A percentile compares a stretch with the other conserved stretches of the same genome.
Evolutionary conservation across 1,140 invertebrate species (phyloP).

Genomic region (Sarcophaga bullata): DNA sequence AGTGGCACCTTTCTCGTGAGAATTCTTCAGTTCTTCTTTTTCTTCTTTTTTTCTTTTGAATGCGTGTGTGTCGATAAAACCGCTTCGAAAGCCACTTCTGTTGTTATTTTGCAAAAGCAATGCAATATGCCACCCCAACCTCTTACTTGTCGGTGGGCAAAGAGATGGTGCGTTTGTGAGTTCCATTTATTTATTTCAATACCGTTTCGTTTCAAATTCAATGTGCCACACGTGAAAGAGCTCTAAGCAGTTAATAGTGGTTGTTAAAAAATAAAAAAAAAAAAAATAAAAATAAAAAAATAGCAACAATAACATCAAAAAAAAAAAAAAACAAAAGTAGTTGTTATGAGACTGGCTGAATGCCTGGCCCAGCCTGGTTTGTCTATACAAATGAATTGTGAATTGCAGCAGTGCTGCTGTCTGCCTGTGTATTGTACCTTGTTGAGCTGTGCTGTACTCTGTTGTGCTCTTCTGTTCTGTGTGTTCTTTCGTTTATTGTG

Average conservation of each 20-base stretch:
- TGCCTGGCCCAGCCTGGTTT: not conserved
- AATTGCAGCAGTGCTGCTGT: conserved; percentile 7
- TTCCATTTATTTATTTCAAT: not conserved
- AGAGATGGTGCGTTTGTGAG: conserved; percentile 32
- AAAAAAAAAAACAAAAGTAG: conserved; percentile 33
- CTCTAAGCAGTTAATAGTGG: conserved; percentile 8
- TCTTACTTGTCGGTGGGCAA: no score
- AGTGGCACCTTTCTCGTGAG: not conserved
- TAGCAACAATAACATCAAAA: no score
- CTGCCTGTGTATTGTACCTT: conserved; percentile 16
- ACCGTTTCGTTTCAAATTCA: not conserved
- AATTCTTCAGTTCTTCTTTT: no score
- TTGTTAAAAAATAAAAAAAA: conserved; percentile 32
- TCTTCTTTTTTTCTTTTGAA: no score
- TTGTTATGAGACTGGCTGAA: conserved; percentile 42
- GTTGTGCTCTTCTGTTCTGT: conserved; percentile 27
- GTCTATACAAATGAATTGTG: not conserved
- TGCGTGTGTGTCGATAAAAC: not conserved
- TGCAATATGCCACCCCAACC: no score
- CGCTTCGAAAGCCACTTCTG: not conserved
- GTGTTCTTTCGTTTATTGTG: not conserved
- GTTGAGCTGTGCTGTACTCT: conserved; percentile 8
- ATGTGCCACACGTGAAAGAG: not conserved
- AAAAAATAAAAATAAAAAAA: no score
- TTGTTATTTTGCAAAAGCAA: no score